These are phyloP conservation scores for Lonchura striata DNA, from an alignment of 2,113 vertebrate genomes.

Conservation along the genomic window DNA sequence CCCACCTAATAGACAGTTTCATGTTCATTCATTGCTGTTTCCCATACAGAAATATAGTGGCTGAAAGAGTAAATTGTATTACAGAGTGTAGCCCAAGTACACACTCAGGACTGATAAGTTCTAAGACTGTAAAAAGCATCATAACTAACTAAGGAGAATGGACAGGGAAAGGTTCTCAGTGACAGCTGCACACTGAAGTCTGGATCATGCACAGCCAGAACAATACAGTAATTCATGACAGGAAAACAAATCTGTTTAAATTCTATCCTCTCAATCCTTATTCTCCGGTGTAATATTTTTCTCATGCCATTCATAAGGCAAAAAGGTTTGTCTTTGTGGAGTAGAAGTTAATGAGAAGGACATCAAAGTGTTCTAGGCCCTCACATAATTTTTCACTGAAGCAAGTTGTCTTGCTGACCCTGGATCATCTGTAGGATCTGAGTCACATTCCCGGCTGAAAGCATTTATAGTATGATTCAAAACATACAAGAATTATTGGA, in stretches of 20 bases:
- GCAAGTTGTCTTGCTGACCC: not conserved
- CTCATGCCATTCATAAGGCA: not conserved
- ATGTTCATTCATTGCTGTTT: conserved; percentile 48
- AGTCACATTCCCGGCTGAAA: not conserved
- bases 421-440: not conserved
- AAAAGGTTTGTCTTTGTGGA: not conserved
- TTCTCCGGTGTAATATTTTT: not conserved
- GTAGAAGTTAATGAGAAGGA: not conserved
- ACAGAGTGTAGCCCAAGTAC: conserved; percentile 26
- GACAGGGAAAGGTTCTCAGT: not conserved
- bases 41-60: conserved; percentile 52
- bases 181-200: not conserved
- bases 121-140: conserved; percentile 3
- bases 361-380: not conserved
- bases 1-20: conserved; percentile 48
- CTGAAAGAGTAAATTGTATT: conserved; percentile 45
- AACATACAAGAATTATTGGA: not conserved
- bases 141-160: not conserved
- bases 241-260: not conserved
- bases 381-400: not conserved
- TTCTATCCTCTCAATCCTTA: not conserved
- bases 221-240: not conserved
- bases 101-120: conserved; percentile 39
- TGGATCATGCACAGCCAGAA: not conserved
- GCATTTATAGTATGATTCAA: not conserved